A percentile compares a stretch with the other conserved stretches of the same genome.
Evolutionary conservation across 2,888 invertebrate genomes (phyloP).

Genomic region (Epinotia demarniana): DNA sequence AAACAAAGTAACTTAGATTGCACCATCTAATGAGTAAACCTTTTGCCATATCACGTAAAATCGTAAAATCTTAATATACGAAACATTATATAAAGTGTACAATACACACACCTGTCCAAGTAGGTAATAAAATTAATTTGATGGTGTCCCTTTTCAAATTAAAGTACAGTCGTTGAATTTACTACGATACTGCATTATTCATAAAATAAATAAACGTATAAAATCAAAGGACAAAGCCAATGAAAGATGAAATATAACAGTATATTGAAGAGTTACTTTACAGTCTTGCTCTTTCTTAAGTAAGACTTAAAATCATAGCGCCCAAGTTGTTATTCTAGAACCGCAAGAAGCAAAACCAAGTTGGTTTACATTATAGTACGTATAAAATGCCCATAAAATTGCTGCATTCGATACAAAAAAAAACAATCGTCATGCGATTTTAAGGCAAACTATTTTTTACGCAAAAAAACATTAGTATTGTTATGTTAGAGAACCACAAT

Average conservation of each 20-base stretch:
- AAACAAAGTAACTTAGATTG: neutral
- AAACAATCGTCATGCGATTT: no score
- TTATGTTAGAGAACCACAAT: no score
- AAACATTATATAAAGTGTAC: neutral
- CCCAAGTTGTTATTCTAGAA: no score
- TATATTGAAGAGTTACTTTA: neutral
- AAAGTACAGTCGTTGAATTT: neutral
- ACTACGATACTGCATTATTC: neutral
- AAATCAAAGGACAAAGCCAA: neutral
- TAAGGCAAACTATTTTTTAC: no score
- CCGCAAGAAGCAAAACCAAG: no score
- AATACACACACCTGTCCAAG: neutral
- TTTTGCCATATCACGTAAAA: slow-evolving; percentile 10
- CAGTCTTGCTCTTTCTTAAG: no score
- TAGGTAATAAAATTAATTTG: neutral
- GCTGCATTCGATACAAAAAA: no score
- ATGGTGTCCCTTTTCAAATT: neutral
- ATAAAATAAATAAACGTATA: neutral
- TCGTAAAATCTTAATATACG: neutral
- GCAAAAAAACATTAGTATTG: no score
- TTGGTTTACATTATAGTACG: no score
- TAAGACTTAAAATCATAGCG: no score
- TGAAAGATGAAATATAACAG: neutral
- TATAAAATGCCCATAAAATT: no score
- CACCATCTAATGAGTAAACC: neutral